Evolutionary conservation across 2,888 invertebrate species (phyloP).

Genomic region (Ophion ellenae): DNA sequence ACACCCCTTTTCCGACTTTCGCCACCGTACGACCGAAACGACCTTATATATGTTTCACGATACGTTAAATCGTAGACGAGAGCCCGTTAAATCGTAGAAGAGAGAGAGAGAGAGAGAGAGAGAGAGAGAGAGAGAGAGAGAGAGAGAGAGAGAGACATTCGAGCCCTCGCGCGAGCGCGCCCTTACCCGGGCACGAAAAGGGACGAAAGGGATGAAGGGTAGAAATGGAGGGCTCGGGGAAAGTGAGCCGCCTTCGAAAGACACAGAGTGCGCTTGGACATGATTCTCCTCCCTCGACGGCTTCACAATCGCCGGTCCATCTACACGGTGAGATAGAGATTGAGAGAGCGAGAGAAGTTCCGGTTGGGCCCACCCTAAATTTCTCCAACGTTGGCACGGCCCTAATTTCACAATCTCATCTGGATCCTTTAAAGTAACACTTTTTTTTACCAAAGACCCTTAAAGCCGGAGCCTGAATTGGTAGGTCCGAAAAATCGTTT

Average conservation of each 20-base stretch:
- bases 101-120: background rate
- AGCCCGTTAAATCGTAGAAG: background rate
- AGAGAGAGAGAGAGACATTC: background rate
- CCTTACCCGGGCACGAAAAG: background rate
- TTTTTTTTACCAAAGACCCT: too few species aligned
- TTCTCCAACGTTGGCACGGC: too few species aligned
- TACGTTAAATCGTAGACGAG: conserved; percentile 51
- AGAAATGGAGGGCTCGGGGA: background rate
- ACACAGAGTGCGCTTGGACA: too few species aligned
- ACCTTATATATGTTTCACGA: conserved; percentile 11
- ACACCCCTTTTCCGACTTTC: conserved; percentile 41
- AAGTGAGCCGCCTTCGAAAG: background rate
- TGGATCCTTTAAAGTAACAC: too few species aligned
- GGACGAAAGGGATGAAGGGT: background rate
- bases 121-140: background rate
- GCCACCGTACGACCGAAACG: conserved; percentile 20
- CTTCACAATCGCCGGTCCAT: too few species aligned
- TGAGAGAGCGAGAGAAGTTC: too few species aligned
- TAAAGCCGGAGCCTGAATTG: too few species aligned
- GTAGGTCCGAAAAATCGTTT: too few species aligned
- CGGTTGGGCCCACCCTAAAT: too few species aligned
- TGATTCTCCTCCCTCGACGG: too few species aligned
- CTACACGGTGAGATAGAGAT: too few species aligned
- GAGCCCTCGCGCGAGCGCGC: background rate
- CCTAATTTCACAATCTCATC: too few species aligned